phyloP scores from a whole-genome alignment of 2,113 vertebrate species.

The Montifringilla adamsi region DNA sequence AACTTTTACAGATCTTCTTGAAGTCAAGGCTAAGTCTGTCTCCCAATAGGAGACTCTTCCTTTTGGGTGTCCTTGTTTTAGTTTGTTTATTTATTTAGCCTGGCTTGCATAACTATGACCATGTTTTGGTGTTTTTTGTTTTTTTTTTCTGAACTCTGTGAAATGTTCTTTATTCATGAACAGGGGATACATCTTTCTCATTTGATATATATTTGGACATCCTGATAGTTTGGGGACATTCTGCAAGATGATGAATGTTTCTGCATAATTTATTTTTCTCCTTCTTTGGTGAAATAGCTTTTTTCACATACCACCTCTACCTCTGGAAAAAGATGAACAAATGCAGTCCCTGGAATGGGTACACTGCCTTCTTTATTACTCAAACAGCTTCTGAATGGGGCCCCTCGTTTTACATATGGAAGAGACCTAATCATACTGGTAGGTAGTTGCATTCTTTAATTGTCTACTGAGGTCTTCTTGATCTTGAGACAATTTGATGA shows the following conservation, averaged over 20 bases:
- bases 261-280: not conserved
- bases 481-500: not conserved
- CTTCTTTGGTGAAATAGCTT: not conserved
- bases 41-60: not conserved
- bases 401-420: not conserved
- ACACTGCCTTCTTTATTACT: not conserved
- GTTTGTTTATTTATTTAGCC: not conserved
- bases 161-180: not conserved
- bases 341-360: not conserved
- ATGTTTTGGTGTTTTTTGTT: not conserved
- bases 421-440: not conserved
- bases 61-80: not conserved
- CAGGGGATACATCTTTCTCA: not conserved
- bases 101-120: not conserved
- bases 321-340: not conserved
- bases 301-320: not conserved
- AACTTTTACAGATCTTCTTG: constrained; percentile 7
- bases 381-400: not conserved
- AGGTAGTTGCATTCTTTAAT: not conserved
- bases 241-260: not conserved
- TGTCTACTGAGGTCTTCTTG: not conserved
- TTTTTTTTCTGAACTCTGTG: not conserved
- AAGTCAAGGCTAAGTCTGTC: not conserved
- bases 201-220: not conserved
- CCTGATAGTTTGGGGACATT: not conserved